Conservation (phyloP, 2,888 invertebrate species). For the Papilio gigon region DNA sequence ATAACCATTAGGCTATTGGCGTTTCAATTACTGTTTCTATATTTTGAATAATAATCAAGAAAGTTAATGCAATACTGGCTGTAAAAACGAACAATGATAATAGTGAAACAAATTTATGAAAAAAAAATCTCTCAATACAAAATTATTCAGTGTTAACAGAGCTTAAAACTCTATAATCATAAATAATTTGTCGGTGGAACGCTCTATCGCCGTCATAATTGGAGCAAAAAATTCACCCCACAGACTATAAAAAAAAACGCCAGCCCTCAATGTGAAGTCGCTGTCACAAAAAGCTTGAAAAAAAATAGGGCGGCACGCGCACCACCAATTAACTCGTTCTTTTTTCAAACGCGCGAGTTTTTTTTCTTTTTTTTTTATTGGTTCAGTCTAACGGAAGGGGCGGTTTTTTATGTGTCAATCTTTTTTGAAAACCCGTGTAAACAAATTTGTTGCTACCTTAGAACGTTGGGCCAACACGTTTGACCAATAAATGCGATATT, state of each 20-base stretch:
- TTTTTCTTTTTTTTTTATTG: conserved; percentile 71
- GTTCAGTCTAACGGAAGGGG: conserved; percentile 65
- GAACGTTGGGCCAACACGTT: conserved; percentile 22
- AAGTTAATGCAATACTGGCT: background rate
- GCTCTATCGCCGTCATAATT: conserved; percentile 60
- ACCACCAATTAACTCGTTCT: conserved; percentile 74
- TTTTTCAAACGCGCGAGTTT: conserved; percentile 63
- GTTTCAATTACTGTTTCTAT: too few species aligned
- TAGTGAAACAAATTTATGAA: conserved; percentile 38
- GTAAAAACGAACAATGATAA: too few species aligned
- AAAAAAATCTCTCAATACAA: conserved; percentile 50
- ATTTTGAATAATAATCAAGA: background rate
- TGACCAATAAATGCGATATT: background rate
- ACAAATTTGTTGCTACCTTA: conserved; percentile 55
- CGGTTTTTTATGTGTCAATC: conserved; percentile 63
- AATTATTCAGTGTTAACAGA: conserved; percentile 60
- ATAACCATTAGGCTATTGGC: too few species aligned
- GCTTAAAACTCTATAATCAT: conserved; percentile 66
- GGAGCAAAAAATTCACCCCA: conserved; percentile 76
- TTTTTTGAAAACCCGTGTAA: conserved; percentile 54
- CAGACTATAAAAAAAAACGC: conserved; percentile 51
- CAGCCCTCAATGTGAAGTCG: conserved; percentile 50
- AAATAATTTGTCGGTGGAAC: conserved; percentile 66
- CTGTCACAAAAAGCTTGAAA: conserved; percentile 55
- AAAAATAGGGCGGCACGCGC: conserved; percentile 75